Conservation (phyloP, 2,113 vertebrate species). For the Bombycilla garrulus region DNA sequence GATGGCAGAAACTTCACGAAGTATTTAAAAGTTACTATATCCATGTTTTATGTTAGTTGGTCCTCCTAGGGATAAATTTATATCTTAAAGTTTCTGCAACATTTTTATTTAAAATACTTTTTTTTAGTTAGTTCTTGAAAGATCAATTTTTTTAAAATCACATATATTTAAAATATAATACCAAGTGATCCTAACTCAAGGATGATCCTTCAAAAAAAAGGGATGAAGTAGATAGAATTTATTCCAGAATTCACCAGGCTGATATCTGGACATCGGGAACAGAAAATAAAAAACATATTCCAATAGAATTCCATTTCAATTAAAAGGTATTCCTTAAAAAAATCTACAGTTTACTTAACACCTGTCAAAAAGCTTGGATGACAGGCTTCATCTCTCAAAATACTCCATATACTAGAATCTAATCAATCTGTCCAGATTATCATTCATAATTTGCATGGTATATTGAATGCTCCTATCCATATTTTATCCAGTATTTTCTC, state of each 20-base stretch:
- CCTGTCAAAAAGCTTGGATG: slow-evolving; percentile 52
- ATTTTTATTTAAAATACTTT: neutral
- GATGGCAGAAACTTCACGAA: neutral
- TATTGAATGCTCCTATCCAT: slow-evolving; percentile 32
- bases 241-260: neutral
- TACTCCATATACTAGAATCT: slow-evolving; percentile 40
- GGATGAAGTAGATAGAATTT: neutral
- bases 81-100: neutral
- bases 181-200: neutral
- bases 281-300: neutral
- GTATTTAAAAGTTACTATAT: neutral
- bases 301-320: slow-evolving; percentile 1
- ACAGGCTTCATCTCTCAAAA: slow-evolving; percentile 39
- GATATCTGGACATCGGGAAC: neutral
- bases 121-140: neutral
- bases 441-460: slow-evolving; percentile 63
- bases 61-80: neutral
- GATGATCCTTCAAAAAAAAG: neutral
- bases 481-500: slow-evolving; percentile 56
- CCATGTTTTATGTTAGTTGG: fast-evolving
- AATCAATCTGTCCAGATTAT: slow-evolving; percentile 66
- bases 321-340: slow-evolving; percentile 32
- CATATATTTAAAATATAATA: neutral
- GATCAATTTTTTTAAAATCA: neutral
- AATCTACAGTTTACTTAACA: slow-evolving; percentile 38